These are phyloP conservation scores for Ridgeia piscesae DNA, from an alignment of 1,140 invertebrate genomes.

Conservation along the genomic window DNA sequence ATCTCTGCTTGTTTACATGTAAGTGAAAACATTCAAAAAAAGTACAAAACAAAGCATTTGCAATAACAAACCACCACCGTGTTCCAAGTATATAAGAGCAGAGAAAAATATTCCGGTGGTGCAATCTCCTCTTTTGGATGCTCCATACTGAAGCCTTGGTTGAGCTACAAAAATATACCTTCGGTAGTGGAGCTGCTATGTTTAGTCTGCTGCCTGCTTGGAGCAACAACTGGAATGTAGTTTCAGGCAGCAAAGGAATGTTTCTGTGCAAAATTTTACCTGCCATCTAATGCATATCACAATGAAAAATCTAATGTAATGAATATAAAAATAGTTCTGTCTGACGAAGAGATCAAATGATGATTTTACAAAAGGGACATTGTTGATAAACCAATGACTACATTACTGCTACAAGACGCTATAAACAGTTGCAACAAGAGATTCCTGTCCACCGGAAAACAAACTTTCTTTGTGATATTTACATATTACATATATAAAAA, in stretches of 20 bases:
- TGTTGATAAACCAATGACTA: neutral
- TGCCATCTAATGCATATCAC: neutral
- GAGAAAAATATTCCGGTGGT: neutral
- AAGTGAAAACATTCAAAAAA: neutral
- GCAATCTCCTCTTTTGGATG: neutral
- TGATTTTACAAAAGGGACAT: neutral
- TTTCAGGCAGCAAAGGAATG: neutral
- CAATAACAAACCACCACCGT: neutral
- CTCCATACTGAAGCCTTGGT: neutral
- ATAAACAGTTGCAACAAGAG: neutral
- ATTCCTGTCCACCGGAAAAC: neutral
- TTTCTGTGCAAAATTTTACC: neutral
- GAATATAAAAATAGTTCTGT: too few species aligned
- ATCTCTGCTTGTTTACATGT: neutral
- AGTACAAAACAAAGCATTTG: neutral
- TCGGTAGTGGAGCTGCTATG: neutral
- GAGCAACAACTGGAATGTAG: neutral
- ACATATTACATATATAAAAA: neutral
- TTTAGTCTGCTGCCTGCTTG: neutral
- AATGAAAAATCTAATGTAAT: neutral
- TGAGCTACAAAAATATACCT: neutral
- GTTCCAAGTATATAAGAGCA: neutral
- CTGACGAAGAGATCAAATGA: too few species aligned
- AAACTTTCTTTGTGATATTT: neutral
- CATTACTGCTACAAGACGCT: neutral